These are phyloP conservation scores for Mesorhabditis belari DNA, from an alignment of 2,888 invertebrate species.

Conservation along the genomic window DNA sequence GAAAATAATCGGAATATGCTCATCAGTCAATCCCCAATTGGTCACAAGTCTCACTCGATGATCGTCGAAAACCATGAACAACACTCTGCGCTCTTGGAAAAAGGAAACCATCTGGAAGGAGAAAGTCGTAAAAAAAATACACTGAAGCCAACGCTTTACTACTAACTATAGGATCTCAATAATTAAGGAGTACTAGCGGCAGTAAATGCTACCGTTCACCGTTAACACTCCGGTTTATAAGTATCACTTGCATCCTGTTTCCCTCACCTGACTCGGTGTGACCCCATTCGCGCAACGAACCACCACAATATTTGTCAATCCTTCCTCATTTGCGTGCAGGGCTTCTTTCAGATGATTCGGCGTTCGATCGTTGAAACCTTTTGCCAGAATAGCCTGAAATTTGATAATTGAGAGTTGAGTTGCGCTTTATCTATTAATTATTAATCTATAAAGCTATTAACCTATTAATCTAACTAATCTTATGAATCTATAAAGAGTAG, in stretches of 20 bases:
- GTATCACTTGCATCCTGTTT: no score
- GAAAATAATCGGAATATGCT: conserved; percentile 23
- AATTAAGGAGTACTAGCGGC: no score
- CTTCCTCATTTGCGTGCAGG: conserved; percentile 17
- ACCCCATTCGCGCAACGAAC: conserved; percentile 26
- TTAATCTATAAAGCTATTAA: no score
- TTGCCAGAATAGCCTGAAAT: no score
- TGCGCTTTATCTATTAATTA: no score
- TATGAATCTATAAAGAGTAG: no score
- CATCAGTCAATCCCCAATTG: conserved; percentile 30
- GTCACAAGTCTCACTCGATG: conserved; percentile 34
- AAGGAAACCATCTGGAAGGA: conserved; percentile 16
- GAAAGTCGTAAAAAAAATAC: background rate
- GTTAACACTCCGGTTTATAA: no score
- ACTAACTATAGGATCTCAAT: no score
- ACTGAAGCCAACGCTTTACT: background rate
- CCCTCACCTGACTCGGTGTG: conserved; percentile 21
- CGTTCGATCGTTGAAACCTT: conserved; percentile 26
- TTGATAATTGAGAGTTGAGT: no score
- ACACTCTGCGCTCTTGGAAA: conserved; percentile 28
- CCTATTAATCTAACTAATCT: no score
- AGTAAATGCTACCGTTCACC: no score
- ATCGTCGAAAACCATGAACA: conserved; percentile 39
- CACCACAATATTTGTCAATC: conserved; percentile 40
- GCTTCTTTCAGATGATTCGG: conserved; percentile 19